These are phyloP conservation scores for Rhea pennata DNA, from an alignment of 2,113 vertebrate species.

Conservation along the genomic window DNA sequence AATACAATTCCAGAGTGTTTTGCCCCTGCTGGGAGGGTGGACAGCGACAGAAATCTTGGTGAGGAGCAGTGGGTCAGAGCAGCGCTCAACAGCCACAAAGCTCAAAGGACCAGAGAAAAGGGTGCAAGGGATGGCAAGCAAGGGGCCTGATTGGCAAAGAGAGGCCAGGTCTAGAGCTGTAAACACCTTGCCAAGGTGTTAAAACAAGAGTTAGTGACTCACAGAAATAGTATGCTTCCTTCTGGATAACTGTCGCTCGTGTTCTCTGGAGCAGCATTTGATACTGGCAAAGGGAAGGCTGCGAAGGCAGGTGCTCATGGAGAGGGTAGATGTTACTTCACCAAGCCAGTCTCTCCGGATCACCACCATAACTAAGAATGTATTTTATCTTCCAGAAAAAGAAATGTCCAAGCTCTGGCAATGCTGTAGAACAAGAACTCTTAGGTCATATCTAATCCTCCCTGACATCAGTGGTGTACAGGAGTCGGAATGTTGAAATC, in stretches of 20 bases:
- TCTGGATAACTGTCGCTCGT: fast-evolving
- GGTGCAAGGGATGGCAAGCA: not conserved
- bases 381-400: not conserved
- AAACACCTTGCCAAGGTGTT: not conserved
- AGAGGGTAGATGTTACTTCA: not conserved
- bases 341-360: not conserved
- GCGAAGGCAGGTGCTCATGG: not conserved
- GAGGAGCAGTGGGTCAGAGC: not conserved
- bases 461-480: not conserved
- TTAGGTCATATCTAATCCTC: not conserved
- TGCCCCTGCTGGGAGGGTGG: not conserved
- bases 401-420: not conserved
- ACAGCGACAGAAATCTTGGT: not conserved
- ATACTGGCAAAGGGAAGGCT: not conserved
- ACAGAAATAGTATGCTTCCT: not conserved
- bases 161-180: not conserved
- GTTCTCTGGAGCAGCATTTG: not conserved
- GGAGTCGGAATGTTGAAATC: not conserved
- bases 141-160: not conserved
- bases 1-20: not conserved
- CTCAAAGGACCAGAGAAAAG: not conserved
- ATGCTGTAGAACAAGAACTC: not conserved
- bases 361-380: not conserved
- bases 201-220: not conserved
- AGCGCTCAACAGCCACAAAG: not conserved